Conservation (phyloP, 92 coral and sea anemone species). For the Muricea muricata region DNA sequence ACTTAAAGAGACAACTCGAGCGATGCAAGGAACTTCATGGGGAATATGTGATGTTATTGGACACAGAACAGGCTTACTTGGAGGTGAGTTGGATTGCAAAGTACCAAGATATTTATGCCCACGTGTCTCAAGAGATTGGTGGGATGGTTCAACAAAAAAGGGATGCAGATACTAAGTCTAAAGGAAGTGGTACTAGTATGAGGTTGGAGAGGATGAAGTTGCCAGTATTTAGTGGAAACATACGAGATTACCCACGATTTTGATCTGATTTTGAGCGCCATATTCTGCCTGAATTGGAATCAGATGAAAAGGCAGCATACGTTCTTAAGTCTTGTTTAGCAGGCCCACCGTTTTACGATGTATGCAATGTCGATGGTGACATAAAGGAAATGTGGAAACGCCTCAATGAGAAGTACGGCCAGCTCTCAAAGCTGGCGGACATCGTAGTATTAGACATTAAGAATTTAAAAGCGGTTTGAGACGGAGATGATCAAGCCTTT, state of each 20-base stretch:
- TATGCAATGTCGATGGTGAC: slow-evolving; percentile 40
- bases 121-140: slow-evolving; percentile 12
- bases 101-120: slow-evolving; percentile 1
- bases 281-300: slow-evolving; percentile 58
- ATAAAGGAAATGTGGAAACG: slow-evolving; percentile 55
- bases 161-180: neutral
- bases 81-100: slow-evolving; percentile 4
- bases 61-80: neutral
- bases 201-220: slow-evolving; percentile 53
- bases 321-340: slow-evolving; percentile 22
- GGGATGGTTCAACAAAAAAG: neutral
- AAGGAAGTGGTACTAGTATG: neutral
- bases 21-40: neutral
- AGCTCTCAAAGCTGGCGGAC: slow-evolving; percentile 30
- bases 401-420: slow-evolving; percentile 52
- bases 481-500: slow-evolving; percentile 28
- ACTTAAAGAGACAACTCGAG: slow-evolving; percentile 8
- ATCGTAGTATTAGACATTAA: slow-evolving; percentile 19
- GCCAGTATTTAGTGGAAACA: slow-evolving; percentile 65
- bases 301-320: slow-evolving; percentile 58
- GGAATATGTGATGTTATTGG: slow-evolving; percentile 12
- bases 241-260: slow-evolving; percentile 65
- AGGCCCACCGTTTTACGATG: neutral
- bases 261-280: slow-evolving; percentile 63
- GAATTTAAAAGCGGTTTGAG: slow-evolving; percentile 10